Base-by-base conservation (phyloP, 2,888 invertebrate genomes). In the Hypselothyrea guttata region DNA sequence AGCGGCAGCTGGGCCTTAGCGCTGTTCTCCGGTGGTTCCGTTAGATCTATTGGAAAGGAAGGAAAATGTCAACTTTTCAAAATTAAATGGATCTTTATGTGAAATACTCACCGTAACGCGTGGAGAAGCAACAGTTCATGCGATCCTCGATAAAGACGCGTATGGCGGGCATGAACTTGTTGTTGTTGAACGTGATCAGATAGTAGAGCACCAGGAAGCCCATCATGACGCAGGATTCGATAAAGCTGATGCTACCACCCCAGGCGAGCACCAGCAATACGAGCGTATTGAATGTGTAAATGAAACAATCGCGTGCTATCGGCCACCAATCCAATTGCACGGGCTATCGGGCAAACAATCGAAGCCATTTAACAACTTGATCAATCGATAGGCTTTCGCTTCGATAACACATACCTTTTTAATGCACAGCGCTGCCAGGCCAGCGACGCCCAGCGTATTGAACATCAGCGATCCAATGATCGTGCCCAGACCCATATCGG, bases 391-490 rank as follows among this genome's bases (percentile, higher is more conserved):
- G n/a, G 7, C 4, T 40, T 4, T 4, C 4, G 2, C 9, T 27
- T 18, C 15, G 13, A 18, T 46, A 12, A 13, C 7, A 15, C 78
- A 90, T 90, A 96, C 96, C 89, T 91, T 90, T 41, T 92, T 90
- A 8, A 95, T 94, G 13, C 94, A 94, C 1, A 97, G 89, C 13
- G 95, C 94, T 1, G 96, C 96, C 44, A 96, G 91, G 0, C 96
- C 95, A 0, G 95, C 95, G 0, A 97, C 96, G 5, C 95, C 96
- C 0, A 97, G 92, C 0, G 95, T 94, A 82, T 97, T 97, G 89
- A 96, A 97, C 71, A 97, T 93, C 0, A 96, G 94, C 0, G 96
- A 95, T 0, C 97, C 97, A 7, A 97, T 94, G 4, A 97, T 95
- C 0, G 96, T 96, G 0, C 97, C 96, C 40, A 96, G 93, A 0